Conservation (phyloP, 2,113 vertebrate genomes). For the Vicugna pacos region DNA sequence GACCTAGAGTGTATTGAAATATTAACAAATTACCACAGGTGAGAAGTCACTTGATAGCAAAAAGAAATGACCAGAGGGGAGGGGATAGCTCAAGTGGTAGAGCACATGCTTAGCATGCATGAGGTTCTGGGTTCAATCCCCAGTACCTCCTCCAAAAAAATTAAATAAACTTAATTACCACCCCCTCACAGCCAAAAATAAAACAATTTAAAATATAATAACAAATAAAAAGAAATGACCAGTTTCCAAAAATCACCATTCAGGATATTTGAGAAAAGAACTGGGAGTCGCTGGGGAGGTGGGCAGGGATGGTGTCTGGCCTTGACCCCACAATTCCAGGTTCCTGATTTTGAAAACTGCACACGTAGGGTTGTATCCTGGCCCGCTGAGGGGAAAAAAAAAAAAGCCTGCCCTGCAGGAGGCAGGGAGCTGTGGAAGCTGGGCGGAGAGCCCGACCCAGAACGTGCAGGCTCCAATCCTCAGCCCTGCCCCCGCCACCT, state of each 20-base stretch:
- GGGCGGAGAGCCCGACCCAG: not conserved
- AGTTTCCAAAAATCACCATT: not conserved
- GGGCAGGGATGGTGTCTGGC: too few species aligned
- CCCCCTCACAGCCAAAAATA: too few species aligned
- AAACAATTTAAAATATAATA: too few species aligned
- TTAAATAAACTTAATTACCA: too few species aligned
- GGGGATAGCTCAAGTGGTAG: too few species aligned
- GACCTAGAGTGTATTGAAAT: not conserved
- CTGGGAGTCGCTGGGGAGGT: not conserved
- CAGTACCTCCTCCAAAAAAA: too few species aligned
- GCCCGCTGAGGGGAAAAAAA: not conserved
- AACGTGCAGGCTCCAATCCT: not conserved
- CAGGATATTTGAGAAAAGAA: not conserved
- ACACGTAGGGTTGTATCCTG: too few species aligned
- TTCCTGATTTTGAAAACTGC: not conserved
- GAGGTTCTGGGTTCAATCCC: too few species aligned
- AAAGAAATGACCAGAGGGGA: not conserved
- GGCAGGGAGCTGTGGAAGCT: not conserved
- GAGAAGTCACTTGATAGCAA: slow-evolving; percentile 5
- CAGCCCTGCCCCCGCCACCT: accelerated
- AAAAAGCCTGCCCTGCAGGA: not conserved
- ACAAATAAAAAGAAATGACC: not conserved
- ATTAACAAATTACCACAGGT: not conserved
- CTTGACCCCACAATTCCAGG: not conserved
- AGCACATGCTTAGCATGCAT: too few species aligned